Evolutionary conservation across 2,888 invertebrate species (phyloP).

Genomic region (Parnassius glacialis): DNA sequence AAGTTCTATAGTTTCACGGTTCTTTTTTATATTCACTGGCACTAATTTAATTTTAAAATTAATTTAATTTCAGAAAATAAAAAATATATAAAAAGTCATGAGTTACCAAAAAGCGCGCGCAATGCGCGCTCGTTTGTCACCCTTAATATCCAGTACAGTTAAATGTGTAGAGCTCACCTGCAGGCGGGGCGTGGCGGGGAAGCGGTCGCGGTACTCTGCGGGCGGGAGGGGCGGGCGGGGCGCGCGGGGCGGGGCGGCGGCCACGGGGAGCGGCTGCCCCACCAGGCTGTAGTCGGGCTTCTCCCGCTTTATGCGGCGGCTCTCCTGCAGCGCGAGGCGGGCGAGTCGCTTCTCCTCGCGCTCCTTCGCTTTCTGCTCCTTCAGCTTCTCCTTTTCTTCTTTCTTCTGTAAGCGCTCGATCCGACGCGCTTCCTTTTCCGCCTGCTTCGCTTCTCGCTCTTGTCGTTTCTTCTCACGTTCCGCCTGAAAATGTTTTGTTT

Average conservation of each 20-base stretch:
- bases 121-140: no score
- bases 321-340: slow-evolving; percentile 66
- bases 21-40: no score
- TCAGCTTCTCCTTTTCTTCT: slow-evolving; percentile 71
- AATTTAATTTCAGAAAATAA: no score
- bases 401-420: slow-evolving; percentile 73
- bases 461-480: slow-evolving; percentile 79
- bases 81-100: no score
- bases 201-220: slow-evolving; percentile 42
- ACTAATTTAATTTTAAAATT: no score
- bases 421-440: slow-evolving; percentile 72
- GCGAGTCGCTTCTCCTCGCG: slow-evolving; percentile 71
- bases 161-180: slow-evolving; percentile 40
- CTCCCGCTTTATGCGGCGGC: slow-evolving; percentile 64
- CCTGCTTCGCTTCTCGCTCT: slow-evolving; percentile 74
- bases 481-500: slow-evolving; percentile 44
- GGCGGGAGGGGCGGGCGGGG: slow-evolving; percentile 18
- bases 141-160: no score
- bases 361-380: slow-evolving; percentile 73
- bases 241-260: slow-evolving; percentile 9
- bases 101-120: no score
- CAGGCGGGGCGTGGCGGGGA: slow-evolving; percentile 52
- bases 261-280: slow-evolving; percentile 10
- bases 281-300: slow-evolving; percentile 36
- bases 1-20: no score